Evolutionary conservation across 2,113 vertebrate genomes (phyloP), one percentile per base, ranked within the genome.

Genomic region (Sorex araneus): DNA sequence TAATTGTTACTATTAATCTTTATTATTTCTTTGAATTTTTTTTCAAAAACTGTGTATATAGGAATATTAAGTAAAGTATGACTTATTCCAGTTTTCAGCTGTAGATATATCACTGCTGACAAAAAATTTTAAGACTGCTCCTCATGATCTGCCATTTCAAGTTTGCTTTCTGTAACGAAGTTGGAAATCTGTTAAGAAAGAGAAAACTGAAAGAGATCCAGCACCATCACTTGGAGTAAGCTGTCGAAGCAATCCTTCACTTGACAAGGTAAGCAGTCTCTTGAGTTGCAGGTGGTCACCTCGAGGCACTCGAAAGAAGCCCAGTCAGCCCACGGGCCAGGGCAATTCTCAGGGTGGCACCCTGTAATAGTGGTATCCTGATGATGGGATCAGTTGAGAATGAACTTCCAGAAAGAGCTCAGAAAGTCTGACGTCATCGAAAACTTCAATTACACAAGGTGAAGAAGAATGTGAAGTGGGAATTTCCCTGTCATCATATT

Each of bases 381-480:
- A 81, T 89, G 92, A 96, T 76, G 54, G 11, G 19, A 94, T 87
- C 54, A 81, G 11, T n/a, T 2, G 32, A 90, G 77, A 89, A 93
- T 89, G 69, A 92, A 74, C 76, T 91, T 70, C 78, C 77, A 82
- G 81, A 71, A 96, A 87, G 79, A 89, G 60, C 76, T 90, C 86
- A 60, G 83, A 80, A 95, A 91, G 83, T 36, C 54, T 93, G 86
- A 90, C 15, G 50, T 95, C 95, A 97, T 93, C 36, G 45, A 77
- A 86, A 34, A 84, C n/a, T n/a, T 92, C 76, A 95, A 64, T 77
- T 80, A 88, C 18, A 45, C 47, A 89, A 86, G 76, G 40, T 21
- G 83, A 91, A 64, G 34, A 74, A 83, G 60, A 83, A 64, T 73
- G 50, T 28, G 71, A 93, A 76, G 21, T 27, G 32, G 54, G 45